Conservation (phyloP, 2,888 invertebrate species). For the Malacosoma neustria region DNA sequence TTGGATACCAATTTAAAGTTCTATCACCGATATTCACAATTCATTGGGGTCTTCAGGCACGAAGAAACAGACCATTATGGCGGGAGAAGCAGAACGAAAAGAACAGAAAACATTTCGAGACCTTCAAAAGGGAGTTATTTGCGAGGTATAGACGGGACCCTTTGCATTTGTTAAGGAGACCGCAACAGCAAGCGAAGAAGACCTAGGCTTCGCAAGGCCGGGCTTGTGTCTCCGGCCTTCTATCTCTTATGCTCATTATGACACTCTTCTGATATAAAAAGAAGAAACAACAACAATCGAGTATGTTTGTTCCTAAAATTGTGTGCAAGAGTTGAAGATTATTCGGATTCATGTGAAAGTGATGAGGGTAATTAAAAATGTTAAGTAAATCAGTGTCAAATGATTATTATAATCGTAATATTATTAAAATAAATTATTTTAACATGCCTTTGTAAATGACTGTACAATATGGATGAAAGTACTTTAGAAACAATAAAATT, state of each 20-base stretch:
- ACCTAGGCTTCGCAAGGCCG: slow-evolving; percentile 69
- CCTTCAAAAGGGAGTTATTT: slow-evolving; percentile 88
- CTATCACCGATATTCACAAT: slow-evolving; percentile 92
- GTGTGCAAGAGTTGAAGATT: too few species aligned
- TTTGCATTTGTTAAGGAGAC: slow-evolving; percentile 53
- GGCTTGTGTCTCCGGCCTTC: slow-evolving; percentile 49
- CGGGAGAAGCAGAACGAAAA: slow-evolving; percentile 89
- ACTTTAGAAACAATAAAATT: too few species aligned
- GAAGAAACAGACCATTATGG: slow-evolving; percentile 87
- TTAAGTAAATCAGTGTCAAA: too few species aligned
- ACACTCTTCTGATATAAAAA: slow-evolving; percentile 26
- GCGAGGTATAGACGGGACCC: slow-evolving; percentile 83
- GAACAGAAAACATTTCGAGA: slow-evolving; percentile 87
- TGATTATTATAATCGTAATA: too few species aligned
- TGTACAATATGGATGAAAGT: too few species aligned
- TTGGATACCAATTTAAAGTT: slow-evolving; percentile 91
- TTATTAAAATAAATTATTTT: too few species aligned
- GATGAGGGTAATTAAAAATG: too few species aligned
- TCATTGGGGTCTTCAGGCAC: slow-evolving; percentile 91
- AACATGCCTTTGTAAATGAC: too few species aligned
- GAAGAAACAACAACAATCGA: too few species aligned
- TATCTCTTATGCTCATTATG: slow-evolving; percentile 20
- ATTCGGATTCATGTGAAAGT: too few species aligned
- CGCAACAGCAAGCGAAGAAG: slow-evolving; percentile 44
- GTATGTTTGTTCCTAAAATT: too few species aligned